phyloP scores from a whole-genome alignment of 2,888 invertebrate genomes.

The Brassicogethes aeneus region DNA sequence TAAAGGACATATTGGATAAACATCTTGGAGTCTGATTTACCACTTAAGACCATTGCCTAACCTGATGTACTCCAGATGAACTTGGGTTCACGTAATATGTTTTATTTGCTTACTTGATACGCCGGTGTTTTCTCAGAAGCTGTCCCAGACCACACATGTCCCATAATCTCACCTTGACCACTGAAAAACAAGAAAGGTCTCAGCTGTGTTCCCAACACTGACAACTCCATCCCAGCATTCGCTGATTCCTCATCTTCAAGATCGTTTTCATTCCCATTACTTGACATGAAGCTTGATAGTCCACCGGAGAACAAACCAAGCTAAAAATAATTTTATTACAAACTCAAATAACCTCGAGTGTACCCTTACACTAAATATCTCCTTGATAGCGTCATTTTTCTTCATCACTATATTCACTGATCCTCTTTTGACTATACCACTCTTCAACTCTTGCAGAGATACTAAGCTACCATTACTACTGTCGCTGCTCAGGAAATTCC shows the following conservation, averaged over 20 bases:
- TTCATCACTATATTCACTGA: conserved; percentile 61
- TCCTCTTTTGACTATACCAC: conserved; percentile 68
- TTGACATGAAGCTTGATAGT: conserved; percentile 51
- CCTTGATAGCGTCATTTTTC: conserved; percentile 45
- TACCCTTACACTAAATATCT: conserved; percentile 62
- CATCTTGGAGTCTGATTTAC: too few species aligned
- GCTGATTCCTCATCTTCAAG: conserved; percentile 48
- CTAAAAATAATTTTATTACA: too few species aligned
- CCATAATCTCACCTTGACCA: conserved; percentile 75
- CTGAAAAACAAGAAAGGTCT: conserved; percentile 74
- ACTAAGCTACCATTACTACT: conserved; percentile 57
- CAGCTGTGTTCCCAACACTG: conserved; percentile 62
- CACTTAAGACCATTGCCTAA: conserved; percentile 64
- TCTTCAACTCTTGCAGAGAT: conserved; percentile 64
- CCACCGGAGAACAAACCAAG: conserved; percentile 73
- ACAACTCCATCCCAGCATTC: conserved; percentile 77
- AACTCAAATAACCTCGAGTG: too few species aligned
- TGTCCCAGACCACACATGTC: conserved; percentile 80
- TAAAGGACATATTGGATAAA: too few species aligned
- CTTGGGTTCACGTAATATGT: conserved; percentile 50
- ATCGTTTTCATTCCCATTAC: conserved; percentile 41
- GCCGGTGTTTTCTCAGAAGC: conserved; percentile 71
- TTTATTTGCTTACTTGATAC: conserved; percentile 50
- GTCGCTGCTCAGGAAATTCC: conserved; percentile 49
- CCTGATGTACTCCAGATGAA: conserved; percentile 57